These are phyloP conservation scores for Platichthys flesus DNA, from an alignment of 2,113 vertebrate genomes.

Conservation along the genomic window DNA sequence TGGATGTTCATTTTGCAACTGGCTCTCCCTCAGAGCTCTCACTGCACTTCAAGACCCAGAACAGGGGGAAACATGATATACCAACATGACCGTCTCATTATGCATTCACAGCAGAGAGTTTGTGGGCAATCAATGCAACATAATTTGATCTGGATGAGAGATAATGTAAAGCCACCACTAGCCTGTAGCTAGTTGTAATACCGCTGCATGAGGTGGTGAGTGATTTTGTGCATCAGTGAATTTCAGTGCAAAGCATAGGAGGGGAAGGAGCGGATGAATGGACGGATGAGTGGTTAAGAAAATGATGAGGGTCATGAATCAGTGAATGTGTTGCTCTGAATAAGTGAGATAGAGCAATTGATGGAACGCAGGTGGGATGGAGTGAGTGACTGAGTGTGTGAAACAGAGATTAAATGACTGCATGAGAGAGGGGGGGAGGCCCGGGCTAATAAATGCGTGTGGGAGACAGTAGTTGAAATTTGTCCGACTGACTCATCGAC, in stretches of 20 bases:
- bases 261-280: not conserved
- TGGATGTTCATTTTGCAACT: not conserved
- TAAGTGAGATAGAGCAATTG: constrained; percentile 6
- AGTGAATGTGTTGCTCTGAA: constrained; percentile 23
- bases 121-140: constrained; percentile 20
- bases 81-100: not conserved
- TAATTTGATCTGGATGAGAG: constrained; percentile 31
- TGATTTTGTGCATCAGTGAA: not conserved
- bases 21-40: not conserved
- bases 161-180: constrained; percentile 15
- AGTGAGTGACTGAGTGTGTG: constrained; percentile 24
- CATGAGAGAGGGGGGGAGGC: not conserved
- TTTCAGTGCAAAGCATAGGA: not conserved
- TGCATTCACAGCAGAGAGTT: not conserved
- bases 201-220: not conserved
- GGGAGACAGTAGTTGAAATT: constrained; percentile 19
- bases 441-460: not conserved
- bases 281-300: constrained; percentile 7
- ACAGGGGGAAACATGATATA: not conserved
- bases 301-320: constrained; percentile 31
- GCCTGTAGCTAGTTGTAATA: constrained; percentile 16
- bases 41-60: not conserved
- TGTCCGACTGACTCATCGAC: constrained; percentile 10
- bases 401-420: constrained; percentile 30
- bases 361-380: constrained; percentile 12